A percentile compares a stretch with the other conserved stretches of the same genome.
Evolutionary conservation across 2,888 invertebrate genomes (phyloP).

Genomic region (Lasioglossum vierecki): DNA sequence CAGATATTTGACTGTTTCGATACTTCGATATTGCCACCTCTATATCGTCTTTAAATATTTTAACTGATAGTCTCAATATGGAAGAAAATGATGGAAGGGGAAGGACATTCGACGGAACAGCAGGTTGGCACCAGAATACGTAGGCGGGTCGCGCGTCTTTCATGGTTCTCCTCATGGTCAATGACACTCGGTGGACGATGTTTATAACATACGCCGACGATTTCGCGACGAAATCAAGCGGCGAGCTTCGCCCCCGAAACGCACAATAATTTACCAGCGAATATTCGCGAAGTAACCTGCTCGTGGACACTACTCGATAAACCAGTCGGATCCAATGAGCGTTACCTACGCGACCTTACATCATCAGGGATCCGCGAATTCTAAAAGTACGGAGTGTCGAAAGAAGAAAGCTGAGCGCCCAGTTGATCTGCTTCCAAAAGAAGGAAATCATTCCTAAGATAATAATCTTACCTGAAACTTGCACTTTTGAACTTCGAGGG

Average conservation of each 20-base stretch:
- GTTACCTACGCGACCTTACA: constrained; percentile 7
- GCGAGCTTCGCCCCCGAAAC: constrained; percentile 20
- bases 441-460: neutral
- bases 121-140: constrained; percentile 49
- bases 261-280: constrained; percentile 29
- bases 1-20: neutral
- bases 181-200: constrained; percentile 67
- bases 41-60: neutral
- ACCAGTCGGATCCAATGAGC: constrained; percentile 33
- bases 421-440: neutral
- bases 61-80: neutral
- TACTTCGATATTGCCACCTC: too few relatives aligned
- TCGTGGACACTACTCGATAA: constrained; percentile 26
- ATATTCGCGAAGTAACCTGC: constrained; percentile 22
- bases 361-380: neutral
- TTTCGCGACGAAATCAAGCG: constrained; percentile 32
- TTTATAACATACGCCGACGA: constrained; percentile 39
- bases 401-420: neutral
- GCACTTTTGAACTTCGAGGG: neutral
- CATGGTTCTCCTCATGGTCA: constrained; percentile 70
- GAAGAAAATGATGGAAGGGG: neutral
- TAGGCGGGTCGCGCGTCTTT: constrained; percentile 55
- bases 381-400: neutral
- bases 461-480: neutral
- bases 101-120: constrained; percentile 30